Percentiles rank a stretch among this genome's conserved stretches.
phyloP scores from a whole-genome alignment of 2,888 invertebrate genomes.

The Limenitis camilla region DNA sequence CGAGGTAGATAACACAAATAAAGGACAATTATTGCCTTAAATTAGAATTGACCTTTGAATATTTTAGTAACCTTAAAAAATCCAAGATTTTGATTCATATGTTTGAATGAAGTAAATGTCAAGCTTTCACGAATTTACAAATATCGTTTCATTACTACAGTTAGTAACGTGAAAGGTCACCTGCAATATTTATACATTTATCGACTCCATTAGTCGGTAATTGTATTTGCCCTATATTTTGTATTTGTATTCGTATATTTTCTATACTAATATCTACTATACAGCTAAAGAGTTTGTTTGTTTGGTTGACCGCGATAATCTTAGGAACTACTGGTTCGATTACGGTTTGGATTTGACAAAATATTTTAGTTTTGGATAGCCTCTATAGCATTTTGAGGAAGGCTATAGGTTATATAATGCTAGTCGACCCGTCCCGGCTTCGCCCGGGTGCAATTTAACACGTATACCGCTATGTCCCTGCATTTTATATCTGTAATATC shows the following conservation, averaged over 20 bases:
- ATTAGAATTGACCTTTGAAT: background rate
- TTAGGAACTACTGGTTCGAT: background rate
- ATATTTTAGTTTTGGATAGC: no score
- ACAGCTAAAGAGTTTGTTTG: background rate
- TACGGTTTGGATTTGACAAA: no score
- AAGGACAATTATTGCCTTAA: background rate
- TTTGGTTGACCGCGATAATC: no score
- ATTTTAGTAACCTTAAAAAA: background rate
- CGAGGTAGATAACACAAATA: no score
- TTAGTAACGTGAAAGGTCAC: slow-evolving; percentile 9
- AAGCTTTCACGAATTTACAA: background rate
- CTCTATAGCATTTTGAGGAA: no score
- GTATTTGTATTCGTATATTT: background rate
- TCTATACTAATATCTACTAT: background rate
- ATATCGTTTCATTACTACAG: background rate
- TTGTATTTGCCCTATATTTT: background rate
- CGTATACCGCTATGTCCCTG: no score
- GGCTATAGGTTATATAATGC: no score
- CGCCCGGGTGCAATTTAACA: no score
- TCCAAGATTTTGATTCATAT: slow-evolving; percentile 3
- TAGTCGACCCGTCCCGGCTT: no score
- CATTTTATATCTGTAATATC: no score
- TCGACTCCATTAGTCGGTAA: background rate
- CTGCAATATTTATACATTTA: background rate
- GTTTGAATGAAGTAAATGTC: slow-evolving; percentile 9